These are phyloP conservation scores for Catostylus mosaicus DNA, from an alignment of 30 jellyfish, hydroid and myxozoan genomes.

Conservation along the genomic window DNA sequence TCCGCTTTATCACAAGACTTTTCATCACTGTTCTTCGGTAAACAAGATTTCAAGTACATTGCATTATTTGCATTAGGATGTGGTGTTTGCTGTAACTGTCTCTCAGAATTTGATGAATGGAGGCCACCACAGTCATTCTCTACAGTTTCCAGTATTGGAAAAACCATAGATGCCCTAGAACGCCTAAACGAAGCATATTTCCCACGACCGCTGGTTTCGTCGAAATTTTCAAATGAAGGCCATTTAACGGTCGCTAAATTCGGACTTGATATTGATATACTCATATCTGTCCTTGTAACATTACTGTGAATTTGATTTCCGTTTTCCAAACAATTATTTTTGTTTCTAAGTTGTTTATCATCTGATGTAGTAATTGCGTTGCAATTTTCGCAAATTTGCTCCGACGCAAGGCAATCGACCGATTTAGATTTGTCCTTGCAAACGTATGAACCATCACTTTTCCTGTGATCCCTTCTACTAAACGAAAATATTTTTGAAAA, in stretches of 20 bases:
- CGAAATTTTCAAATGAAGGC: slow-evolving; percentile 46
- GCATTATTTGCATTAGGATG: slow-evolving; percentile 10
- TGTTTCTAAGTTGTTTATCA: background rate
- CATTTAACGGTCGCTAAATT: slow-evolving; percentile 47
- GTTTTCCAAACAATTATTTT: background rate
- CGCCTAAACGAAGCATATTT: slow-evolving; percentile 75
- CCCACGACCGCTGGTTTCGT: slow-evolving; percentile 10
- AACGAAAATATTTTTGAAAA: background rate
- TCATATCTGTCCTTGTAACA: background rate
- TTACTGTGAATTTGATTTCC: background rate
- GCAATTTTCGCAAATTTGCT: background rate
- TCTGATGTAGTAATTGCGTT: background rate
- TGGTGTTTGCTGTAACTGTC: slow-evolving; percentile 14
- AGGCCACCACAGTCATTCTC: background rate
- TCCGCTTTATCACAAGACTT: background rate
- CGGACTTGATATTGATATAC: slow-evolving; percentile 56
- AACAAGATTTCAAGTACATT: slow-evolving; percentile 7
- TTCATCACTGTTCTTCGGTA: slow-evolving; percentile 14
- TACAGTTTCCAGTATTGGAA: slow-evolving; percentile 64
- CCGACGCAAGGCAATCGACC: background rate
- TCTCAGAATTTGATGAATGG: slow-evolving; percentile 9
- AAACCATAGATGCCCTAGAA: slow-evolving; percentile 82
- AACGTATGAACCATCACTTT: background rate
- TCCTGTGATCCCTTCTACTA: slow-evolving; percentile 4
- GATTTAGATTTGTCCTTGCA: background rate